phyloP scores from a whole-genome alignment of 2,797 vertebrate species.

The Tangara arthus region DNA sequence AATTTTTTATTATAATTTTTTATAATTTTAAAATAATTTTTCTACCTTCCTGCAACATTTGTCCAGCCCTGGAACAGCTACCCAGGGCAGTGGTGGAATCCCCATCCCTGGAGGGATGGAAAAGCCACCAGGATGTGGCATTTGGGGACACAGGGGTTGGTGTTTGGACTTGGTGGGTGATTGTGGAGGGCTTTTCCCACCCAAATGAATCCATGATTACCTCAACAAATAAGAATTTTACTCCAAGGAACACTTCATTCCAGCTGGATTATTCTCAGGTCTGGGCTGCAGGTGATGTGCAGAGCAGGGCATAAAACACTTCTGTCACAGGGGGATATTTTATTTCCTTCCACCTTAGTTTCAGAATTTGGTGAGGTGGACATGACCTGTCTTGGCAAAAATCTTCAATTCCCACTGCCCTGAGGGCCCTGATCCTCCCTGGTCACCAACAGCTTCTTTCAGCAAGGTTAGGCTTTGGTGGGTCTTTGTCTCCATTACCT shows the following conservation, averaged over 20 bases:
- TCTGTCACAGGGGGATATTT: too few relatives aligned
- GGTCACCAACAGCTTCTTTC: neutral
- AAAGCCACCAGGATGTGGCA: neutral
- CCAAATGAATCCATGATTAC: too few relatives aligned
- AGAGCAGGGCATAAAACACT: too few relatives aligned
- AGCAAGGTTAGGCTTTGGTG: fast-evolving
- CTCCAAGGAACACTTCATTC: too few relatives aligned
- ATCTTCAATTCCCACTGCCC: neutral
- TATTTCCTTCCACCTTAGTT: neutral
- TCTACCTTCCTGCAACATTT: neutral
- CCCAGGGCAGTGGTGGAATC: neutral
- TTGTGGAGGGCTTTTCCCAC: too few relatives aligned
- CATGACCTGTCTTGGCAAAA: neutral
- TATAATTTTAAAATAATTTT: neutral
- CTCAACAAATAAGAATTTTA: too few relatives aligned
- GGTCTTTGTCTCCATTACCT: neutral
- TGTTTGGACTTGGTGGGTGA: too few relatives aligned
- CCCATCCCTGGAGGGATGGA: neutral
- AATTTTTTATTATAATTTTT: too few relatives aligned
- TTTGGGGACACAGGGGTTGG: too few relatives aligned
- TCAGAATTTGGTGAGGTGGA: neutral
- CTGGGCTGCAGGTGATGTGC: too few relatives aligned
- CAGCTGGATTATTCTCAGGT: too few relatives aligned
- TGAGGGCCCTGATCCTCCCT: neutral
- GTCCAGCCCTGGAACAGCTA: neutral